phyloP scores from a whole-genome alignment of 2,113 vertebrate species.

The Pygoscelis adeliae region DNA sequence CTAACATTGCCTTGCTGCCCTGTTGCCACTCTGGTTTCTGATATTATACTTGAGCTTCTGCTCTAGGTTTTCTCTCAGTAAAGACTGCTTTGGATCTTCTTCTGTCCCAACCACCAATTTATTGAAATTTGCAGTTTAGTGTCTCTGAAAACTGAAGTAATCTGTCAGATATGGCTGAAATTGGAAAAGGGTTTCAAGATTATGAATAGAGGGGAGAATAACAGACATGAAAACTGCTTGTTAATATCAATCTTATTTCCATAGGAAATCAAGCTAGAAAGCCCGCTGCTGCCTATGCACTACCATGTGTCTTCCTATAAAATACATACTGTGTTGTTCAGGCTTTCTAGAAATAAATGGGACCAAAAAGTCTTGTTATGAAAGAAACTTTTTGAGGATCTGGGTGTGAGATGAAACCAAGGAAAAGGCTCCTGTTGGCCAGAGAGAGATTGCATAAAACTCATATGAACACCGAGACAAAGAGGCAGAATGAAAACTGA shows the following conservation, averaged over 20 bases:
- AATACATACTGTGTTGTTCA: not conserved
- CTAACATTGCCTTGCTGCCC: not conserved
- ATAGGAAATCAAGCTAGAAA: not conserved
- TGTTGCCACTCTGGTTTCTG: not conserved
- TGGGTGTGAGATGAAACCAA: not conserved
- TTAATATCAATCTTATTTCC: not conserved
- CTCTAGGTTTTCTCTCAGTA: not conserved
- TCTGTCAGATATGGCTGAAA: not conserved
- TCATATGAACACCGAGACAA: fast-evolving
- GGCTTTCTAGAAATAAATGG: not conserved
- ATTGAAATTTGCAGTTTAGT: not conserved
- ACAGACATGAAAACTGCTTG: not conserved
- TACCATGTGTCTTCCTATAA: not conserved
- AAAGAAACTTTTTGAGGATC: not conserved
- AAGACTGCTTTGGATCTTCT: not conserved
- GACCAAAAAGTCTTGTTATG: not conserved
- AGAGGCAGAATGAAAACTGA: not conserved
- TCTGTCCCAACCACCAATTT: not conserved
- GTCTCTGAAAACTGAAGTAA: not conserved
- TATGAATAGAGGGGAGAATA: not conserved
- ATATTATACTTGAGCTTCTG: not conserved
- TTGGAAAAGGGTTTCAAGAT: not conserved
- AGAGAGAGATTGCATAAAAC: not conserved
- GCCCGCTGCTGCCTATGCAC: not conserved
- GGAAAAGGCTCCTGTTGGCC: not conserved